phyloP scores from a whole-genome alignment of 2,113 vertebrate genomes.

The Romanogobio albipinnatus region DNA sequence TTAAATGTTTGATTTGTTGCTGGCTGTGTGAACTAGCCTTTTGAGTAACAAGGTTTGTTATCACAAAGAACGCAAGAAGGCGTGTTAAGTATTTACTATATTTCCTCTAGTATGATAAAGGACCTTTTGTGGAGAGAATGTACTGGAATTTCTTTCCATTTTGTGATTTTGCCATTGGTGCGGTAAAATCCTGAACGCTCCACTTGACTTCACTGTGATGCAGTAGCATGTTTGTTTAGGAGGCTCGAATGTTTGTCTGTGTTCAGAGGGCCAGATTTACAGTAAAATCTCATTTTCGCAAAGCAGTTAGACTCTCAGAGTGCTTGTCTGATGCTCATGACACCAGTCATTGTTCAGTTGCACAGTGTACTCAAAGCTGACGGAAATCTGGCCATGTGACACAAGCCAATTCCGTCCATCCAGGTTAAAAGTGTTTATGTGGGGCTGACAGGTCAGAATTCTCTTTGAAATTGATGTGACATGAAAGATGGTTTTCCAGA shows the following conservation, averaged over 20 bases:
- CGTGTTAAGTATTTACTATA: conserved; percentile 2
- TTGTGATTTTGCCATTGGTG: conserved; percentile 15
- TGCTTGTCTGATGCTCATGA: background rate
- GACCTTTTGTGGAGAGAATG: background rate
- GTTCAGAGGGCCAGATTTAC: background rate
- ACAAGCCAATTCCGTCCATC: background rate
- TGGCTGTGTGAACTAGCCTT: background rate
- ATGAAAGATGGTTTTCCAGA: background rate
- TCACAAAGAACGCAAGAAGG: background rate
- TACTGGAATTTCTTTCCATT: background rate
- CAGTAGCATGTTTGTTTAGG: background rate
- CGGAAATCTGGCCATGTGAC: background rate
- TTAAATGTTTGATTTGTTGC: background rate
- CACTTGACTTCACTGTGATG: conserved; percentile 20
- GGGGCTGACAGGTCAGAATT: background rate
- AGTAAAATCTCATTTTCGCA: background rate
- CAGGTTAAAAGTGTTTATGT: background rate
- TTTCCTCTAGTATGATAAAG: background rate
- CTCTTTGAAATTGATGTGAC: background rate
- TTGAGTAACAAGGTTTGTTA: conserved; percentile 6
- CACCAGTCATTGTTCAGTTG: background rate
- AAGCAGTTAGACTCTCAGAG: background rate
- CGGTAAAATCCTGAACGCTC: background rate
- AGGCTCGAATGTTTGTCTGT: background rate
- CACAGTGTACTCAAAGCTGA: background rate